Conservation (phyloP, 2,797 vertebrate species). For the Neopelma chrysocephalum region DNA sequence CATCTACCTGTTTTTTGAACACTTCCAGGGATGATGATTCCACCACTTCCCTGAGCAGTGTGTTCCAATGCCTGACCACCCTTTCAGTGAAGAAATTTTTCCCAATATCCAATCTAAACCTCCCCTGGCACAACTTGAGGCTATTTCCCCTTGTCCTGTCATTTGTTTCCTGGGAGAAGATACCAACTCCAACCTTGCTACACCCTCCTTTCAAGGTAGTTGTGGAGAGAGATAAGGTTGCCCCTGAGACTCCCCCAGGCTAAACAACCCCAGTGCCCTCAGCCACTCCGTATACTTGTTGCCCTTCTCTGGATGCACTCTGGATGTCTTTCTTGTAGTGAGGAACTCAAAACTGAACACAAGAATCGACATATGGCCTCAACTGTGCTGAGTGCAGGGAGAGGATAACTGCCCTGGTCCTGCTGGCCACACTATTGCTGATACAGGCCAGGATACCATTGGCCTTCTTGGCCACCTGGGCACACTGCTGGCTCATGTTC, state of each 20-base stretch:
- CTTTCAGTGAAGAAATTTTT: background rate
- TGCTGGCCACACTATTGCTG: background rate
- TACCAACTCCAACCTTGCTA: rapidly evolving
- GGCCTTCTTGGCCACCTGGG: background rate
- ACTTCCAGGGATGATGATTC: background rate
- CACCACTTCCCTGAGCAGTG: background rate
- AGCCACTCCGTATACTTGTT: background rate
- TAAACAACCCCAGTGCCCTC: background rate
- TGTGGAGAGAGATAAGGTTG: background rate
- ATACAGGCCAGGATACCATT: background rate
- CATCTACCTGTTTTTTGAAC: background rate
- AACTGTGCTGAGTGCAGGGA: background rate
- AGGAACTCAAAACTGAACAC: background rate
- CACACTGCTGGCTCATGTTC: rapidly evolving
- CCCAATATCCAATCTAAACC: background rate
- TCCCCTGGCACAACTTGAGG: background rate
- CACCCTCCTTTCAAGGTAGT: background rate
- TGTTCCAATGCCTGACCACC: background rate
- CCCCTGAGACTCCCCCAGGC: background rate
- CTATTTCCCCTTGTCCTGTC: background rate
- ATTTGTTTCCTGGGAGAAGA: background rate
- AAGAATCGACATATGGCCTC: rapidly evolving
- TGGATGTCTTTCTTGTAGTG: background rate
- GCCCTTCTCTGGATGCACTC: background rate
- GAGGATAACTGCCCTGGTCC: rapidly evolving